Evolutionary conservation across 2,113 vertebrate genomes (phyloP).

Genomic region (Ceuthmochares aereus): DNA sequence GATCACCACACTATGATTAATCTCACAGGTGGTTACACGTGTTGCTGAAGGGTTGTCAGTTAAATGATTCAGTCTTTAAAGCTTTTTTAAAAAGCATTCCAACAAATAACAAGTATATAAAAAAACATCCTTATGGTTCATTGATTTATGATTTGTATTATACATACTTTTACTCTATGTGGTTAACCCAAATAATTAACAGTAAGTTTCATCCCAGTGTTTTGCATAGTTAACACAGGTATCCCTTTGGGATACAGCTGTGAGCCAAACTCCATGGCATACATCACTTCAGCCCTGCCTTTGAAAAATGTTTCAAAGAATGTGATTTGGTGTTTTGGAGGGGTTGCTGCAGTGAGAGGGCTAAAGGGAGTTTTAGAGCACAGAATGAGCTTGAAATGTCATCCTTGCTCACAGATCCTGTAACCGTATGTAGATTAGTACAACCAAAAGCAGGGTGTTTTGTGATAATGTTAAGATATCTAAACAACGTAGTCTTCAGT

Average conservation of each 20-base stretch:
- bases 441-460: background rate
- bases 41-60: background rate
- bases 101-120: background rate
- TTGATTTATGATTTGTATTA: background rate
- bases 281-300: background rate
- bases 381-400: background rate
- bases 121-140: background rate
- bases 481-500: background rate
- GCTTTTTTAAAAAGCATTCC: background rate
- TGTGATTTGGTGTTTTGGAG: background rate
- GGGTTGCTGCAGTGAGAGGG: background rate
- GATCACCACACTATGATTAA: accelerated
- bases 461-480: background rate
- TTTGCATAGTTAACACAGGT: background rate
- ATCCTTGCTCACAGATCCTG: background rate
- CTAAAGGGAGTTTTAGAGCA: background rate
- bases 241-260: background rate
- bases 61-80: background rate
- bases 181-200: background rate
- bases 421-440: background rate
- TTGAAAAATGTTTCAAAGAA: background rate
- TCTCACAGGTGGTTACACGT: background rate
- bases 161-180: background rate
- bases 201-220: background rate
- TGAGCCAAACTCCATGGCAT: background rate